Base-by-base conservation (phyloP, 2,888 invertebrate genomes). In the Ellobium chinense region DNA sequence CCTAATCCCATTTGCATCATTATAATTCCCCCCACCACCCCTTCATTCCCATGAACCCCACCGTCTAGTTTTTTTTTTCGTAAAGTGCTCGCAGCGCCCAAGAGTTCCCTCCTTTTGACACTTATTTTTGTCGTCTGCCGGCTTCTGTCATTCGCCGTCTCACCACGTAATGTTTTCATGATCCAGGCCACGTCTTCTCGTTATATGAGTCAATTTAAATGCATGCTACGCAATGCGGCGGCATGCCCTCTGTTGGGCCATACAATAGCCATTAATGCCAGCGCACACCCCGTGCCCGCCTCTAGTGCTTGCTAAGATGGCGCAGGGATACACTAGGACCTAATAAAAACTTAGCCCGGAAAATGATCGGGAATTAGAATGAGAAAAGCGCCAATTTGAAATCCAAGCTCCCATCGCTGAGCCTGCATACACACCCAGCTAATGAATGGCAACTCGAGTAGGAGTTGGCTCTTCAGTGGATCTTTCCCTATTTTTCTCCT, bases 291-390 rank as follows among this genome's bases (percentile, higher is more conserved):
- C 27, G 7, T 5, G 56, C 65, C 27, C 56, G 66, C 1, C 34
- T 56, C 66, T 39, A 31, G 76, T 76, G 76, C 76, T 76, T 76
- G 76, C 76, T 63, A 66, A 66, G 76, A 76, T 76, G 76, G 66
- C 76, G 37, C 46, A 36, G 31, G 62, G 34, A 76, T 76, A 76
- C 76, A 54, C 14, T 24, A 54, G 66, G 54, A 54, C 76, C 76
- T 31, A 65, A 54, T 65, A 66, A 76, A 76, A 76, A 66, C 29
- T 66, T 54, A 36, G 54, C 76, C 66, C 31, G 74, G 74, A 74
- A n/a, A 63, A 46, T 63, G 74, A 63, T 60, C 46, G 74, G 46
- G 74, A 63, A 74, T 74, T 74, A 62, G 39, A 74, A 74, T 74
- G 54, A 74, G 74, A 63, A 63, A 74, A 74, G 63, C 74, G 63